These are phyloP conservation scores for Serranus cabrilla DNA, from an alignment of 2,797 vertebrate genomes.

Conservation along the genomic window DNA sequence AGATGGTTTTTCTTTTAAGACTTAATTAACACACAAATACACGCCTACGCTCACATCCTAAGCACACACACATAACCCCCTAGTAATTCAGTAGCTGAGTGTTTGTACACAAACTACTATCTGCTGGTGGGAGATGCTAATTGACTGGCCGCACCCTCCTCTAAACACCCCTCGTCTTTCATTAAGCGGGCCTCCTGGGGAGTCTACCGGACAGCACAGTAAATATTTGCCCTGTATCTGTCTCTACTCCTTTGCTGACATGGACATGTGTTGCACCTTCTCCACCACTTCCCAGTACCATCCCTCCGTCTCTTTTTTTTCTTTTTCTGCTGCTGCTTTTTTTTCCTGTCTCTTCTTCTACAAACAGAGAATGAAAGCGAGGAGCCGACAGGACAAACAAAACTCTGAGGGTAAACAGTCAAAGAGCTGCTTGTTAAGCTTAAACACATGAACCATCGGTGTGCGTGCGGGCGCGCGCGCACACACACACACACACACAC, in stretches of 20 bases:
- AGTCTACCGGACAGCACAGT: slow-evolving; percentile 52
- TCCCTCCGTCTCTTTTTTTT: slow-evolving; percentile 29
- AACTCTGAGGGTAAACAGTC: slow-evolving; percentile 54
- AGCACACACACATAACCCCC: slow-evolving; percentile 7
- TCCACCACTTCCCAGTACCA: slow-evolving; percentile 15
- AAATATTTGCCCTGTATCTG: slow-evolving; percentile 77
- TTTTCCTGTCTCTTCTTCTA: slow-evolving; percentile 31
- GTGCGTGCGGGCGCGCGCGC: slow-evolving; percentile 5
- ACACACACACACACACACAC: slow-evolving; percentile 22
- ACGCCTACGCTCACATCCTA: slow-evolving; percentile 30
- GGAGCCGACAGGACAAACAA: slow-evolving; percentile 58
- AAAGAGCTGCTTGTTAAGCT: slow-evolving; percentile 63
- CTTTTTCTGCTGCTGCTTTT: slow-evolving; percentile 14
- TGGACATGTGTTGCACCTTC: slow-evolving; percentile 24
- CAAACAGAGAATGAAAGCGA: slow-evolving; percentile 63
- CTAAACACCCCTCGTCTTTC: slow-evolving; percentile 67
- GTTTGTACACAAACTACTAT: slow-evolving; percentile 72
- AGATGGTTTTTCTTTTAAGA: slow-evolving; percentile 11
- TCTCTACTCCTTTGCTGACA: slow-evolving; percentile 62
- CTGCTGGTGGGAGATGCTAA: slow-evolving; percentile 71
- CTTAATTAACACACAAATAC: slow-evolving; percentile 57
- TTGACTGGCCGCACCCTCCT: slow-evolving; percentile 62
- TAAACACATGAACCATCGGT: slow-evolving; percentile 36
- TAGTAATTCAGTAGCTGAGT: slow-evolving; percentile 55
- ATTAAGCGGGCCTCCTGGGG: slow-evolving; percentile 60